Conservation (phyloP, 2,113 vertebrate species). For the Periophthalmodon schlosseri region DNA sequence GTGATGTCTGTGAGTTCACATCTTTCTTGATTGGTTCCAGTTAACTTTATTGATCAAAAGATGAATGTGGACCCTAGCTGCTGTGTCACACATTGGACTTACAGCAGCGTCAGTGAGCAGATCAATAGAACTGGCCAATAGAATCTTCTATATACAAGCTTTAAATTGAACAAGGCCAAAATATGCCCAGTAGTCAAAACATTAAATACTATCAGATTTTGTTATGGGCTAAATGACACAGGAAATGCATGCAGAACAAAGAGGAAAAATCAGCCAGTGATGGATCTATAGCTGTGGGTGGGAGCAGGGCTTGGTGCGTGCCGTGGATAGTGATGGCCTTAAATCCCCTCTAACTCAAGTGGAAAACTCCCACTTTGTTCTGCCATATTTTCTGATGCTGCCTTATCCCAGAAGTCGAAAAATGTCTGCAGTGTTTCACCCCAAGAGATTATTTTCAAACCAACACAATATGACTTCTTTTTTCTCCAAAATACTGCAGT, state of each 20-base stretch:
- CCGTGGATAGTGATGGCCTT: constrained; percentile 31
- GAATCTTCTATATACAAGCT: not conserved
- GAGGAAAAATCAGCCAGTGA: constrained; percentile 1
- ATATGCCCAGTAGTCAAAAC: not conserved
- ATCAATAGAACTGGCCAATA: constrained; percentile 32
- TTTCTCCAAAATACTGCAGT: constrained; percentile 23
- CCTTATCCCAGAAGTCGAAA: constrained; percentile 43
- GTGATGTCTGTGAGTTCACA: constrained; percentile 2
- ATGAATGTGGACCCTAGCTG: constrained; percentile 31
- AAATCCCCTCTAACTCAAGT: constrained; percentile 58
- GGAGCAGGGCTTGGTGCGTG: constrained; percentile 11
- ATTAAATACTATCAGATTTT: constrained; percentile 6
- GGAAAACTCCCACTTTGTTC: constrained; percentile 62
- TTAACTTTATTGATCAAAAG: constrained; percentile 42
- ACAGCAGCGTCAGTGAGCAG: constrained; percentile 18
- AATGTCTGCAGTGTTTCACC: constrained; percentile 32
- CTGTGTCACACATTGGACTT: constrained; percentile 22
- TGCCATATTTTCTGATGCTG: constrained; percentile 25
- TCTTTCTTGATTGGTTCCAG: constrained; percentile 27
- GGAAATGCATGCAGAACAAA: not conserved
- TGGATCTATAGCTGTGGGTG: constrained; percentile 21
- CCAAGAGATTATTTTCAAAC: constrained; percentile 27
- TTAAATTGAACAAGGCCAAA: not conserved
- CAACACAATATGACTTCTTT: constrained; percentile 18
- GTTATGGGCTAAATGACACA: not conserved